Evolutionary conservation across 2,797 vertebrate genomes (phyloP), one percentile per base, ranked within the genome.

Genomic region (Megaceryle alcyon): DNA sequence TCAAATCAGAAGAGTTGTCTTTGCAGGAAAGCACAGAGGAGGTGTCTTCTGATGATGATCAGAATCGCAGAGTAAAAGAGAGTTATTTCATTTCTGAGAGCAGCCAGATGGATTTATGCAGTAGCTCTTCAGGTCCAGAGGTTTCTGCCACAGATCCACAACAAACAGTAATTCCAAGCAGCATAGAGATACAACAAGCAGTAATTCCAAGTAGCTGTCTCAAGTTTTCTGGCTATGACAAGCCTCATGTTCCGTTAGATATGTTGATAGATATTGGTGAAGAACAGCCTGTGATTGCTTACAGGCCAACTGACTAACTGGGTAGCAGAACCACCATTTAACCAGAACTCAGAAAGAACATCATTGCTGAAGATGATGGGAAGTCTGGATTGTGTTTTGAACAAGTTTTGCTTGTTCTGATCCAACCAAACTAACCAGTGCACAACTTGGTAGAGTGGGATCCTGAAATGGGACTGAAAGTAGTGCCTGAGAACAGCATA

Each of bases 151-250:
- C 66, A 14, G 88, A 91, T 73, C 39, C 44, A 25, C 86, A 85
- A 31, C 92, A 86, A 57, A 6, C 57, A 4, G 29, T 29, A 2
- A 2, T 12, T 3, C 54, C 64, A 60, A 96, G 82, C 65, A 96
- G 41, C 22, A 26, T 64, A 14, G 88, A 91, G 71, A 43, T 46
- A 25, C 86, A 85, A 31, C 92, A 86, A 57, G 6, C 57, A 4
- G 29, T 29, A 2, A 2, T 12, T 3, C 54, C 64, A 63, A 96
- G 84, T 64, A 96, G 35, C n/a, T 75, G 69, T 59, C 69, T 79
- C 17, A 94, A 88, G 44, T 95, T 96, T 33, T 98, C 95, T 61
- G 98, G 98, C 66, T 98, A 98, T 19, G 98, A 98, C 82, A 98
- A 98, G 44, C 98, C 98, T 8, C 98, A 98, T 1, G 95, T 98